Evolutionary conservation across 2,113 vertebrate species (phyloP).

Genomic region (Notothenia rossii): DNA sequence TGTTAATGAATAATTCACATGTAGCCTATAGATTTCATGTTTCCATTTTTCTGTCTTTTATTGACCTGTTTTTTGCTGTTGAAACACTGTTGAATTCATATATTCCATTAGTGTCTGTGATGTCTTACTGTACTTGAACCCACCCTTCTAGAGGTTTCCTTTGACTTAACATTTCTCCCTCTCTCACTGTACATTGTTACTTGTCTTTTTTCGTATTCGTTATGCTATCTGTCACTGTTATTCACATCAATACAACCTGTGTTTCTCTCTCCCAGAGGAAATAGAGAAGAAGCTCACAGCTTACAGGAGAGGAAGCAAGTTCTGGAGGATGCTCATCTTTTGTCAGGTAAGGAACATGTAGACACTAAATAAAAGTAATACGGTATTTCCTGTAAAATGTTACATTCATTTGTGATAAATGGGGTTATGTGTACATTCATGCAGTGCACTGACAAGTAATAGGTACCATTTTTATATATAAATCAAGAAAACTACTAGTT

Average conservation of each 20-base stretch:
- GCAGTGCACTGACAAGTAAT: not conserved
- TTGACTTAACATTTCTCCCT: slow-evolving; percentile 2
- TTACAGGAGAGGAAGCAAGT: slow-evolving; percentile 94
- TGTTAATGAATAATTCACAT: slow-evolving; percentile 13
- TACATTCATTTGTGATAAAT: not conserved
- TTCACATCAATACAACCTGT: slow-evolving; percentile 37
- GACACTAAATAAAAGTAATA: not conserved
- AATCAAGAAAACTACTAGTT: slow-evolving; percentile 4
- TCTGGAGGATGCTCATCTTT: slow-evolving; percentile 99
- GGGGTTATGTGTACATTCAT: not conserved
- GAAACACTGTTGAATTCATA: not conserved
- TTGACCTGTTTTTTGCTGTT: slow-evolving; percentile 19
- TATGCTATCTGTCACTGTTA: not conserved
- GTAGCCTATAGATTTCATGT: not conserved
- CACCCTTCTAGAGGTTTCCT: slow-evolving; percentile 25
- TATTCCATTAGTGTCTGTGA: slow-evolving; percentile 12
- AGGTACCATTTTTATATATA: not conserved
- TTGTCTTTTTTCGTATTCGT: slow-evolving; percentile 9
- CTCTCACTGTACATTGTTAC: not conserved
- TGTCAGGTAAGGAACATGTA: slow-evolving; percentile 89
- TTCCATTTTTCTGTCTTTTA: slow-evolving; percentile 1
- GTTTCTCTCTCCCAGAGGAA: slow-evolving; percentile 86
- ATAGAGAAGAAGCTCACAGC: slow-evolving; percentile 96
- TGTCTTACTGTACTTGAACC: slow-evolving; percentile 45
- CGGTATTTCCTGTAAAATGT: not conserved